A percentile compares a stretch with the other conserved stretches of the same genome.
Conservation (phyloP, 2,797 vertebrate genomes). For the Macropus fuliginosus region DNA sequence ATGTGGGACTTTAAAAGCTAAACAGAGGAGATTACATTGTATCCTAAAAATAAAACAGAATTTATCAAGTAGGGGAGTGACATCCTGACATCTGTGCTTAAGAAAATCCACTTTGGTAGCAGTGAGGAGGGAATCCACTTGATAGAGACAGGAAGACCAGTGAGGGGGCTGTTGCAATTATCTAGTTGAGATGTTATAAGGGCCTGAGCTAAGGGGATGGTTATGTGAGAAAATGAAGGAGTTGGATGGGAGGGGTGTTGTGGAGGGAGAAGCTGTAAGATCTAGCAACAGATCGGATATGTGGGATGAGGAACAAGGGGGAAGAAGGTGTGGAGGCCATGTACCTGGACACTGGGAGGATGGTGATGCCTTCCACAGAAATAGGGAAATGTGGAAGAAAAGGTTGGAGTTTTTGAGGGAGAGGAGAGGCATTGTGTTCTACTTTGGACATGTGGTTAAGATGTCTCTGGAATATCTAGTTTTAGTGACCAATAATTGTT, state of each 20-base stretch:
- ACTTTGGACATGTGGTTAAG: neutral
- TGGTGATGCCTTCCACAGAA: too few relatives aligned
- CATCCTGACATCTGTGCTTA: neutral
- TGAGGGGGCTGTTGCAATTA: neutral
- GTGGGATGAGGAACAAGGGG: neutral
- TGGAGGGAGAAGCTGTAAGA: neutral
- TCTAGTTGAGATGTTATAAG: neutral
- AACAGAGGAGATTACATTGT: neutral
- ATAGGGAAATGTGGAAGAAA: too few relatives aligned
- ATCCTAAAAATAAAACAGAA: neutral
- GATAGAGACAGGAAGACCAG: neutral
- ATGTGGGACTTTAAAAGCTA: too few relatives aligned
- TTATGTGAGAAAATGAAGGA: neutral
- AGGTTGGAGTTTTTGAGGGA: neutral
- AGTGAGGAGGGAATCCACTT: neutral
- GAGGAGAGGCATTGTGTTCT: neutral
- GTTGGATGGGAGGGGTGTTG: too few relatives aligned
- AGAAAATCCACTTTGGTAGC: neutral
- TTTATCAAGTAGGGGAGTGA: neutral
- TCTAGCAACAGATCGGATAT: neutral
- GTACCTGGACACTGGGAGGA: neutral
- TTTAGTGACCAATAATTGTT: neutral
- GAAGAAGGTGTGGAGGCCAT: neutral
- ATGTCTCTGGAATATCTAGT: neutral
- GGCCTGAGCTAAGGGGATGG: too few relatives aligned